Evolutionary conservation across 1,140 invertebrate species (phyloP).

Genomic region (Apis florea): DNA sequence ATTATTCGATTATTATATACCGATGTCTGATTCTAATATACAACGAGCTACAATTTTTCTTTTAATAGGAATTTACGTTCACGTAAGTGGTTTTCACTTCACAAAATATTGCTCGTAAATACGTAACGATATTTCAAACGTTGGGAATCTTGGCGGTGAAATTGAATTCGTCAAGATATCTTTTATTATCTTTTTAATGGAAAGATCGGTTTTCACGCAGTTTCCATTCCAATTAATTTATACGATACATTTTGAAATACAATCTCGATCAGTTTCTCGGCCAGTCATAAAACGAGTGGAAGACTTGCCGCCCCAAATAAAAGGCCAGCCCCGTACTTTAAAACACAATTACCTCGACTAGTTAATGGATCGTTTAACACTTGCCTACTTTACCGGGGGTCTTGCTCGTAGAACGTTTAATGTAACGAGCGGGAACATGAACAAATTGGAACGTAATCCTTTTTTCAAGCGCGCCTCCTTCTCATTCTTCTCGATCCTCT

Average conservation of each 20-base stretch:
- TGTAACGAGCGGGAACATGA: conserved; percentile 35
- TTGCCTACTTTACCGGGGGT: conserved; percentile 24
- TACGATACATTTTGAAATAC: background rate
- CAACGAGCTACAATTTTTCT: too few species aligned
- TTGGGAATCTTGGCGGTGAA: too few species aligned
- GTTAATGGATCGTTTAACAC: conserved; percentile 52
- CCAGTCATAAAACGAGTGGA: conserved; percentile 8
- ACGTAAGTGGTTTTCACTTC: too few species aligned
- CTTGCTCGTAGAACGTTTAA: conserved; percentile 5
- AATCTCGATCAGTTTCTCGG: background rate
- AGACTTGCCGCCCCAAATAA: conserved; percentile 27
- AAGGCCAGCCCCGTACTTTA: conserved; percentile 30
- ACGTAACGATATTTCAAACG: too few species aligned
- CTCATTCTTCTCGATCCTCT: background rate
- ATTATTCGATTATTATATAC: too few species aligned
- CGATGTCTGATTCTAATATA: too few species aligned
- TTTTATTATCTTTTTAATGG: too few species aligned
- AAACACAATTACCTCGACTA: conserved; percentile 41
- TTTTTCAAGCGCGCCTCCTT: conserved; percentile 30
- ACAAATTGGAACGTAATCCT: conserved; percentile 49
- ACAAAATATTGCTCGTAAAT: too few species aligned
- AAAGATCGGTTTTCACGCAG: too few species aligned
- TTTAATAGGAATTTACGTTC: too few species aligned
- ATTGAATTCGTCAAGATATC: too few species aligned
- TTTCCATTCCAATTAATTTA: too few species aligned